Conservation (phyloP, 2,113 vertebrate species). For the Corvus moneduloides region DNA sequence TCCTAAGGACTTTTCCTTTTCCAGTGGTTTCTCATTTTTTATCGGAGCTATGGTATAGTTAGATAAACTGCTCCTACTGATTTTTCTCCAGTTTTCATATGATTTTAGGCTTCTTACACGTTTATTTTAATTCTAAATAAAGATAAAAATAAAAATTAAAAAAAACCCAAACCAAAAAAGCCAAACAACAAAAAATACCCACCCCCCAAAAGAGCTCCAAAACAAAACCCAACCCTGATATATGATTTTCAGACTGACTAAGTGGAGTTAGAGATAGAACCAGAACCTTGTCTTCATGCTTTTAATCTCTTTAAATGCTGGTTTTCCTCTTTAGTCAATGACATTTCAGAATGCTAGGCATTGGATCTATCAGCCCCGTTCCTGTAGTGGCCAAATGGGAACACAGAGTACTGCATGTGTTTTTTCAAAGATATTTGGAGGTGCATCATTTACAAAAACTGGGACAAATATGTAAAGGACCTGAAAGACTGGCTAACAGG, state of each 20-base stretch:
- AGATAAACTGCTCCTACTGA: not conserved
- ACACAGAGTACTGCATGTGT: no score
- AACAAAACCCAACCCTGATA: not conserved
- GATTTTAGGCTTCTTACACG: not conserved
- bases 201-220: accelerated
- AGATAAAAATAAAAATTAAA: not conserved
- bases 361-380: not conserved
- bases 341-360: not conserved
- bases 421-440: not conserved
- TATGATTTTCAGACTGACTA: not conserved
- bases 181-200: not conserved
- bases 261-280: not conserved
- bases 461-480: not conserved
- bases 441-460: not conserved
- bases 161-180: not conserved
- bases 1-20: not conserved
- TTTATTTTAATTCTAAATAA: not conserved
- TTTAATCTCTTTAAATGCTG: not conserved
- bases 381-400: not conserved
- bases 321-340: not conserved
- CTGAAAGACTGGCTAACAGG: not conserved
- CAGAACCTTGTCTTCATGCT: not conserved
- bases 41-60: not conserved
- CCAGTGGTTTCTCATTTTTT: not conserved
- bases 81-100: not conserved